Evolutionary conservation across 1,140 invertebrate species (phyloP), one percentile per base, ranked within the genome.

Genomic region (Drosophila triauraria): DNA sequence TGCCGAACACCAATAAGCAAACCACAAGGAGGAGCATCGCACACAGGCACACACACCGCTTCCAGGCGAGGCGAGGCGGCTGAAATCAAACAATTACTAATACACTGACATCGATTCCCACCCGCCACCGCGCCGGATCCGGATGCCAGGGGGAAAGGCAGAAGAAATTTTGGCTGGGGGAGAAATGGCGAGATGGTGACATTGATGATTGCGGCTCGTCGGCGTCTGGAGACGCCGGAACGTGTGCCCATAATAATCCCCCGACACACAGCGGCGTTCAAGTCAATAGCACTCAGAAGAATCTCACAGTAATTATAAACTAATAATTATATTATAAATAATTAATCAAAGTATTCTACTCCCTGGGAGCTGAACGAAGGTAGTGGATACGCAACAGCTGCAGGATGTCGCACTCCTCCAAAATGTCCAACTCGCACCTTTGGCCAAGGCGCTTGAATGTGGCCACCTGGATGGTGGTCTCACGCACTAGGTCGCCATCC

Each of bases 381-480:
- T 13, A 38, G 35, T 38, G 12, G 35, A 38, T 10, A 0, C 2
- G 7, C 10, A 10, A 53, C 6, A 99, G 93, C 47, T 94, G 94
- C 74, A 97, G 95, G 1, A 99, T 97, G 93, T 99, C 97, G 27
- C 93, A 93, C 51, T 95, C 95, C 32, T 95, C 94, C 40, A 99
- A 20, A 20, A 20, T 20, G 1, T 20, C 20, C 20, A 20, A 20
- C 20, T 20, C 20, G 20, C 98, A 99, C 91, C 96, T 96, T 58
- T 95, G 95, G 91, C 98, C 95, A 59, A 95, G 94, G 27, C 97
- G 95, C 9, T 96, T 96, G 12, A 98, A 91, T 3, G 97, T 98
- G 10, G 97, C 97, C 95, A 99, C 96, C 95, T 98, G 98, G 76
- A 99, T 96, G 95, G 99, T 99, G 77, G 99, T 98, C 32, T 97